These are phyloP conservation scores for Brachionus rubens DNA, from an alignment of 1,140 invertebrate species.

Conservation along the genomic window DNA sequence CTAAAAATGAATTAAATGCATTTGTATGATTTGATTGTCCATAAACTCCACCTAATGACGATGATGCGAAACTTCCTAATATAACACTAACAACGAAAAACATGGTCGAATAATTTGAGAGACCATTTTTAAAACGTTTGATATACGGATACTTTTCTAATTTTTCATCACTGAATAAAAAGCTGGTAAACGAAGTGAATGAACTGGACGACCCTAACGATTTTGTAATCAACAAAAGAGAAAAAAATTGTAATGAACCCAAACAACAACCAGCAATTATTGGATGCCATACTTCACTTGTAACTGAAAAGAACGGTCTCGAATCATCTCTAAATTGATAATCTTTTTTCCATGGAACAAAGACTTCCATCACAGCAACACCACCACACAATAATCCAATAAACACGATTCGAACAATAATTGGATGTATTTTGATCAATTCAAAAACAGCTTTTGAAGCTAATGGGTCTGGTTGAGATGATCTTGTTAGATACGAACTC, in stretches of 20 bases:
- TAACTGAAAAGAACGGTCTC: not conserved
- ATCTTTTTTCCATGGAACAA: constrained; percentile 29
- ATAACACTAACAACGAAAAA: not conserved
- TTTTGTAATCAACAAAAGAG: not conserved
- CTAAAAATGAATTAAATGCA: constrained; percentile 12
- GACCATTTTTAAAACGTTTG: not conserved
- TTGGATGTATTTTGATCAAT: not conserved
- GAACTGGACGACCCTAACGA: not conserved
- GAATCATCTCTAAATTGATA: not conserved
- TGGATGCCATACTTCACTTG: constrained; percentile 37
- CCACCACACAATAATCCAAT: not conserved
- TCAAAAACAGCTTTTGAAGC: not conserved
- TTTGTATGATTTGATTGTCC: not conserved
- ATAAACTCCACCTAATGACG: not conserved
- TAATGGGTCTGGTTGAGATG: not conserved
- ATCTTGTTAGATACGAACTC: not conserved
- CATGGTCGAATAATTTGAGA: not conserved
- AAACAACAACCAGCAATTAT: constrained; percentile 14
- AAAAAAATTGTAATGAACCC: constrained; percentile 20
- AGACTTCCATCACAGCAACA: constrained; percentile 15
- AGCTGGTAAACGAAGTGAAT: not conserved
- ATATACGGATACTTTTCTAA: not conserved
- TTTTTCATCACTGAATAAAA: not conserved
- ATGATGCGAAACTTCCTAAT: not conserved
- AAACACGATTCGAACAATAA: not conserved